phyloP scores from a whole-genome alignment of 2,888 invertebrate genomes.

The Drosophila paucipuncta region DNA sequence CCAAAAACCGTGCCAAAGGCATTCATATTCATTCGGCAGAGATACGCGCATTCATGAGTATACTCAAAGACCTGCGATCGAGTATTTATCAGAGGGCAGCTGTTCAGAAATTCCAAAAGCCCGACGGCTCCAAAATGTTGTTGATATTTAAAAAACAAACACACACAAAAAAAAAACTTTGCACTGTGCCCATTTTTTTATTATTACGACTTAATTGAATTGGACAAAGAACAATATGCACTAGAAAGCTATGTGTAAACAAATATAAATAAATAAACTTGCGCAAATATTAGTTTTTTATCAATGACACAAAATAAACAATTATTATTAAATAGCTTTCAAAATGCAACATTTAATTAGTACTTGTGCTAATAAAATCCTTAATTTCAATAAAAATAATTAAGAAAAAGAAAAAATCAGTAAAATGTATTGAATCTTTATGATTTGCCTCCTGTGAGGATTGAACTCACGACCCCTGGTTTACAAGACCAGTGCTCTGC shows the following conservation, averaged over 20 bases:
- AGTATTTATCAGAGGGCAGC: constrained; percentile 43
- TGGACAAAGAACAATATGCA: constrained; percentile 8
- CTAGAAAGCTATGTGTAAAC: not conserved
- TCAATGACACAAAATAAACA: not conserved
- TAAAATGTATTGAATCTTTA: not conserved
- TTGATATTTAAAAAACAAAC: constrained; percentile 29
- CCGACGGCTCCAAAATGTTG: constrained; percentile 11
- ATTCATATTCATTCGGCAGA: constrained; percentile 39
- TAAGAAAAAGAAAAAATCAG: constrained; percentile 15
- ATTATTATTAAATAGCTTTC: not conserved
- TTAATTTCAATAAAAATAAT: not conserved
- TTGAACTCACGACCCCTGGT: constrained; percentile 97
- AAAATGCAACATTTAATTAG: not conserved
- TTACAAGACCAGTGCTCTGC: constrained; percentile 97
- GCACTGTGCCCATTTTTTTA: constrained; percentile 47
- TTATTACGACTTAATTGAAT: constrained; percentile 32
- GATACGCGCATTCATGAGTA: constrained; percentile 36
- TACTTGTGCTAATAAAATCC: not conserved
- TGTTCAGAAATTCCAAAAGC: constrained; percentile 30
- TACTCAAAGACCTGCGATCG: constrained; percentile 1
- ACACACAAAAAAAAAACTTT: constrained; percentile 42
- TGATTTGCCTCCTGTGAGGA: constrained; percentile 92
- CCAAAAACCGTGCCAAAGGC: constrained; percentile 51
- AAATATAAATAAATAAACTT: not conserved
- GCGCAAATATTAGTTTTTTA: not conserved